phyloP scores from a whole-genome alignment of 2,797 vertebrate genomes.

The Chromobotia macracanthus region DNA sequence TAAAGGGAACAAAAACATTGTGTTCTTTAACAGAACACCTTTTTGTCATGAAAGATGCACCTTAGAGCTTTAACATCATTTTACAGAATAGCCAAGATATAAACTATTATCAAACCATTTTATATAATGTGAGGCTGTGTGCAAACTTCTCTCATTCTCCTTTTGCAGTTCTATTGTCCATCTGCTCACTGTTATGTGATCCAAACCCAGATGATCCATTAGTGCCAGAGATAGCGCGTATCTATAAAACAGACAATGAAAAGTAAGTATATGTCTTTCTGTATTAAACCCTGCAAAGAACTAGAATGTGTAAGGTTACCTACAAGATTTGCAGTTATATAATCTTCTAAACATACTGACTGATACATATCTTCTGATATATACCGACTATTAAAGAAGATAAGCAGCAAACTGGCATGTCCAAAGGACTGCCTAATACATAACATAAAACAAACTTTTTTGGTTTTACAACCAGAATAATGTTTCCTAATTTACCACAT shows the following conservation, averaged over 20 bases:
- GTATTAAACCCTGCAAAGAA: background rate
- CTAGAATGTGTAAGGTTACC: too few relatives aligned
- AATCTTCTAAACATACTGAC: background rate
- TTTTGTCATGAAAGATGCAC: background rate
- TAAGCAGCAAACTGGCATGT: too few relatives aligned
- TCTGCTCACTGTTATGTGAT: constrained; percentile 99
- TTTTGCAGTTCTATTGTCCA: constrained; percentile 93
- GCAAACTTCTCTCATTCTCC: background rate
- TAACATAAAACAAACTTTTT: too few relatives aligned
- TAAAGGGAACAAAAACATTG: background rate
- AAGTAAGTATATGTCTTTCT: constrained; percentile 81
- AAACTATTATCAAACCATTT: background rate
- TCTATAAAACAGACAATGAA: constrained; percentile 99
- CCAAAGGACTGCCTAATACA: too few relatives aligned
- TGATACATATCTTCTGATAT: too few relatives aligned
- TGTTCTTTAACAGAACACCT: too few relatives aligned
- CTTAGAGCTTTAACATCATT: background rate
- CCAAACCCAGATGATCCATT: constrained; percentile 97
- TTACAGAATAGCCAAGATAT: background rate
- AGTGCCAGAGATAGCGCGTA: constrained; percentile 99
- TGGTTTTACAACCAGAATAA: too few relatives aligned
- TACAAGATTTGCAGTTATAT: background rate
- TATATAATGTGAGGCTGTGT: background rate
- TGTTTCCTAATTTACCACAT: too few relatives aligned
- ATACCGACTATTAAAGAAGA: too few relatives aligned